phyloP scores from a whole-genome alignment of 2,888 invertebrate genomes.

The Lymantria dispar region DNA sequence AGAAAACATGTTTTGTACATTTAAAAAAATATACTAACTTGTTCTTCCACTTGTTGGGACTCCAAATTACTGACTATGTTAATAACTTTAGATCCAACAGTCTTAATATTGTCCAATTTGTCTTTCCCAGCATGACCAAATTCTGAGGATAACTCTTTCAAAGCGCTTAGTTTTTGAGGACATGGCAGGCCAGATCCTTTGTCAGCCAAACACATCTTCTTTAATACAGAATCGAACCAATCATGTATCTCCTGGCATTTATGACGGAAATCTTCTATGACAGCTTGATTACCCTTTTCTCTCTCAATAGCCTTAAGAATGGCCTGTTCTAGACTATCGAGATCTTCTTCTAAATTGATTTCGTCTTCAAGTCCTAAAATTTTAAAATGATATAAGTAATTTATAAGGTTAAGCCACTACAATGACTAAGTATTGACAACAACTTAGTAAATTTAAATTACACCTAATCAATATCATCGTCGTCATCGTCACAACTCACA shows the following conservation, averaged over 20 bases:
- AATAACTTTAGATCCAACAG: constrained; percentile 86
- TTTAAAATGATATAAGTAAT: too few species aligned
- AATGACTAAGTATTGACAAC: too few species aligned
- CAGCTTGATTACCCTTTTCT: constrained; percentile 88
- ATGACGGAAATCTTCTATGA: constrained; percentile 90
- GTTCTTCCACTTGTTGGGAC: constrained; percentile 95
- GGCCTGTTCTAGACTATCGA: constrained; percentile 87
- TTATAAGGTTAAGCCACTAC: too few species aligned
- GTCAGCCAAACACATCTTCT: constrained; percentile 91
- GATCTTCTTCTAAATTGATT: constrained; percentile 86
- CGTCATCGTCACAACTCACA: too few species aligned
- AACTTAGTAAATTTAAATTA: too few species aligned
- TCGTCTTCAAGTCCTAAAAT: constrained; percentile 83
- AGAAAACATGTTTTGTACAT: not conserved
- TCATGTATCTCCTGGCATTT: constrained; percentile 88
- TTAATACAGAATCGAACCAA: constrained; percentile 91
- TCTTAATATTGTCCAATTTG: constrained; percentile 87
- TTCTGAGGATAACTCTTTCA: constrained; percentile 88
- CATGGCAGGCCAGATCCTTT: constrained; percentile 92
- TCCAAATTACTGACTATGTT: constrained; percentile 93
- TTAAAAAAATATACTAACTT: constrained; percentile 63
- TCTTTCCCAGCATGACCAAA: constrained; percentile 88
- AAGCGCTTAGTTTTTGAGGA: constrained; percentile 88
- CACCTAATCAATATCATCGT: too few species aligned
- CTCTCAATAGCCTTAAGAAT: constrained; percentile 87